Percentiles rank a stretch among this genome's conserved stretches.
Evolutionary conservation across 2,797 vertebrate genomes (phyloP).

Genomic region (Anomalospiza imberbis): DNA sequence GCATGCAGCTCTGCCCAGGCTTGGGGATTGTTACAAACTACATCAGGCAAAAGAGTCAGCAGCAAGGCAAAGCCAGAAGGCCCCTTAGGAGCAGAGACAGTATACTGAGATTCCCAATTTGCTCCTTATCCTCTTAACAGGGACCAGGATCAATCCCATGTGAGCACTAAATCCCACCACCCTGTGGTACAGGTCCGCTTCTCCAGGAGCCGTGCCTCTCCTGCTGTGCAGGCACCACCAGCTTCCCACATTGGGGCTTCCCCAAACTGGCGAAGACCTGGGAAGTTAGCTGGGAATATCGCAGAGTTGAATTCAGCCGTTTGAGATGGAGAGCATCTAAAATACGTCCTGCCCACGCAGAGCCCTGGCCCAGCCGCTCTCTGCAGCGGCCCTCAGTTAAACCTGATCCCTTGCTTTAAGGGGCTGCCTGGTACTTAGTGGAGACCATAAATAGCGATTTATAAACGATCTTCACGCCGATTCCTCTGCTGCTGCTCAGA

Average conservation of each 20-base stretch:
- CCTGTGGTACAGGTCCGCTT: background rate
- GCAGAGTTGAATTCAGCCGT: background rate
- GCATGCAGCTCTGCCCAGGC: background rate
- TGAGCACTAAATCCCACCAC: background rate
- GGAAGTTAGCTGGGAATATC: background rate
- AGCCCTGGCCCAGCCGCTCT: background rate
- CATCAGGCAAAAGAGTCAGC: background rate
- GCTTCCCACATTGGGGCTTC: background rate
- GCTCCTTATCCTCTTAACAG: background rate
- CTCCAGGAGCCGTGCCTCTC: fast-evolving
- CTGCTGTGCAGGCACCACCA: fast-evolving
- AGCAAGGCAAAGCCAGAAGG: background rate
- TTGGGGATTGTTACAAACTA: background rate
- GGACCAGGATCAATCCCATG: background rate
- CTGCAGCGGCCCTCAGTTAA: slow-evolving; percentile 48
- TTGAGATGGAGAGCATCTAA: background rate
- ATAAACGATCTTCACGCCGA: slow-evolving; percentile 68
- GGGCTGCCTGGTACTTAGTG: slow-evolving; percentile 59
- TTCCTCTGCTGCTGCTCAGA: slow-evolving; percentile 51
- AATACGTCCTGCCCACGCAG: fast-evolving
- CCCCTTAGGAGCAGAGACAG: background rate
- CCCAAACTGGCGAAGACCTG: background rate
- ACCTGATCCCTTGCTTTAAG: slow-evolving; percentile 66
- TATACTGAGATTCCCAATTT: background rate
- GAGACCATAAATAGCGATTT: slow-evolving; percentile 64